A percentile compares a stretch with the other conserved stretches of the same genome.
Conservation (phyloP, 2,113 vertebrate species). For the Garra rufa region DNA sequence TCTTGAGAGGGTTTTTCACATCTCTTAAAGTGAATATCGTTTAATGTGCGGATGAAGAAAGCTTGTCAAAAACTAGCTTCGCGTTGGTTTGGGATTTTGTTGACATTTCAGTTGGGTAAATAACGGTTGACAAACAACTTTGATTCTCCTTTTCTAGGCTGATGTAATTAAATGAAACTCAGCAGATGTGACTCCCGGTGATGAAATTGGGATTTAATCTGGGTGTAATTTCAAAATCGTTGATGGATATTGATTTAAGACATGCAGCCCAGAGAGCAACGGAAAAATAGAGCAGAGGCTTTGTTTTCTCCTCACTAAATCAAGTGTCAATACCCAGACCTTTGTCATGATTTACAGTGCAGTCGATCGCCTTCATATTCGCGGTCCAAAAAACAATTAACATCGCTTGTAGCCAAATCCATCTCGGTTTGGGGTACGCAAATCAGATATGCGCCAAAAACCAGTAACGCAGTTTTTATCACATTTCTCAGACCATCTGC, state of each 20-base stretch:
- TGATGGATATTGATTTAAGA: constrained; percentile 91
- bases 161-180: constrained; percentile 74
- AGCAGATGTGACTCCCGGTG: constrained; percentile 62
- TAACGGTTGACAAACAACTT: constrained; percentile 85
- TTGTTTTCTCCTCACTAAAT: constrained; percentile 57
- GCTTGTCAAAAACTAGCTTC: constrained; percentile 34
- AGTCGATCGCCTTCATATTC: constrained; percentile 62
- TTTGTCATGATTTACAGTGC: constrained; percentile 63
- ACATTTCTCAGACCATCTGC: constrained; percentile 41
- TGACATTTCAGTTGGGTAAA: constrained; percentile 78
- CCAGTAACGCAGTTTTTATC: not conserved
- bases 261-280: constrained; percentile 73
- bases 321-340: constrained; percentile 60
- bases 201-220: constrained; percentile 79
- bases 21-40: constrained; percentile 3
- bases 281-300: constrained; percentile 26
- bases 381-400: constrained; percentile 65
- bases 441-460: constrained; percentile 6
- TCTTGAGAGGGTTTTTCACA: not conserved
- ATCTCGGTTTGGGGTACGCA: constrained; percentile 25
- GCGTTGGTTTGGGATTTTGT: constrained; percentile 63
- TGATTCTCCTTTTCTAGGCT: constrained; percentile 81
- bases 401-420: constrained; percentile 6
- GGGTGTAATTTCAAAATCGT: constrained; percentile 86
- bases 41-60: constrained; percentile 30